Conservation (phyloP, 2,113 vertebrate species). For the Glareola pratincola region DNA sequence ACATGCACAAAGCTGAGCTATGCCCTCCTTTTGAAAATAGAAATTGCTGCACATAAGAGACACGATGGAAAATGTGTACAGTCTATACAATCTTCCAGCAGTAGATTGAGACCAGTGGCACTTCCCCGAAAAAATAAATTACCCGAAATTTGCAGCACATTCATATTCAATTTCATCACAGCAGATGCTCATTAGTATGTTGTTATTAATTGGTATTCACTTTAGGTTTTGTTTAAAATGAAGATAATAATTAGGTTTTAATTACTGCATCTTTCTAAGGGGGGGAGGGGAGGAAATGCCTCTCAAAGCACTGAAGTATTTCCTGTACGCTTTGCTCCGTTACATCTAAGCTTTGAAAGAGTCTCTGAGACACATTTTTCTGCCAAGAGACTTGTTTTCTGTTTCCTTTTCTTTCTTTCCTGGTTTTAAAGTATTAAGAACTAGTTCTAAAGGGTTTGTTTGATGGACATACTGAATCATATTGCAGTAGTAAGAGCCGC, state of each 20-base stretch:
- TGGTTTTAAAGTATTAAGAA: constrained; percentile 61
- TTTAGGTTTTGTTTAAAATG: constrained; percentile 90
- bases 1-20: constrained; percentile 29
- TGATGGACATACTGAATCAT: constrained; percentile 74
- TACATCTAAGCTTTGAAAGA: constrained; percentile 52
- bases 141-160: constrained; percentile 84
- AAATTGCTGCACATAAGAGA: constrained; percentile 60
- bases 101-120: constrained; percentile 78
- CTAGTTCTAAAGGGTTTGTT: constrained; percentile 67
- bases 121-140: constrained; percentile 84
- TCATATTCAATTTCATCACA: constrained; percentile 89
- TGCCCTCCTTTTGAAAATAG: constrained; percentile 43
- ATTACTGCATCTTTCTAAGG: constrained; percentile 81
- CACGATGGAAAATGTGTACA: constrained; percentile 66
- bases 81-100: constrained; percentile 74
- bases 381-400: constrained; percentile 65
- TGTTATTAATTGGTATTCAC: constrained; percentile 89
- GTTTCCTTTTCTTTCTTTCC: constrained; percentile 6
- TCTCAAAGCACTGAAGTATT: constrained; percentile 79
- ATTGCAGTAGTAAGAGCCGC: constrained; percentile 65
- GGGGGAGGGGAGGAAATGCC: constrained; percentile 76
- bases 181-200: constrained; percentile 89
- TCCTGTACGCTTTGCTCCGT: constrained; percentile 68
- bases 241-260: constrained; percentile 90
- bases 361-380: constrained; percentile 55